Base-by-base conservation (phyloP, 2,113 vertebrate genomes). In the Micronycteris hirsuta region DNA sequence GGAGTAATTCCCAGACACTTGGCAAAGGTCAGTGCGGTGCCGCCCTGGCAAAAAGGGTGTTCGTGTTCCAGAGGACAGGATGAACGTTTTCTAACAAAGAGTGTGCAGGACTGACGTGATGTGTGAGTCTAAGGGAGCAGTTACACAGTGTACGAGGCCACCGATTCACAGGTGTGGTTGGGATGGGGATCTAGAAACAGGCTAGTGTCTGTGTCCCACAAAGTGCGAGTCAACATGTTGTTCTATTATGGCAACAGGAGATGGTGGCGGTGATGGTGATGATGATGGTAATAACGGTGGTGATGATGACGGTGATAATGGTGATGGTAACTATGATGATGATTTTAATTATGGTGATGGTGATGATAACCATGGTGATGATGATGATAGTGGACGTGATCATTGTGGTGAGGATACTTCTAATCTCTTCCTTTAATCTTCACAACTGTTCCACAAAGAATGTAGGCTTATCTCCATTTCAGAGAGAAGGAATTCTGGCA, bases 131-230 rank as follows among this genome's bases (percentile, higher is more conserved):
- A 20, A n/a, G 12, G 17, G 4, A 19, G 16, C 43, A 73, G 14
- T 2, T 6, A 4, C 22, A 9, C 2, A 14, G 43, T 0, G 26
- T 22, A 8, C 7, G 7, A 17, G 11, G 7, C 33, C 41, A 8
- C 1, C 5, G 20, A 90, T 7, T n/a, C n/a, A 43, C 61, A 84
- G 33, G 17, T n/a, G 38, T 4, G 33, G 11, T 20, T 82, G n/a
- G 33, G 13, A 65, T 33, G 14, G 26, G 9, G 7, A n/a, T 52
- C 17, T 56, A 54, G 77, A 68, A 19, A 20, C 45, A 76, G 68
- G 54, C 15, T 1, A 38, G 36, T 33, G 7, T 36, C 11, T 36
- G 33, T 85, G 19, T 68, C 22, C 26, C 38, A 16, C 19, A 65
- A 63, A 36, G 10, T 20, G 0, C 24, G 61, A 43, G 47, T n/a